These are phyloP conservation scores for Rutilus rutilus DNA, from an alignment of 2,113 vertebrate species.

Conservation along the genomic window DNA sequence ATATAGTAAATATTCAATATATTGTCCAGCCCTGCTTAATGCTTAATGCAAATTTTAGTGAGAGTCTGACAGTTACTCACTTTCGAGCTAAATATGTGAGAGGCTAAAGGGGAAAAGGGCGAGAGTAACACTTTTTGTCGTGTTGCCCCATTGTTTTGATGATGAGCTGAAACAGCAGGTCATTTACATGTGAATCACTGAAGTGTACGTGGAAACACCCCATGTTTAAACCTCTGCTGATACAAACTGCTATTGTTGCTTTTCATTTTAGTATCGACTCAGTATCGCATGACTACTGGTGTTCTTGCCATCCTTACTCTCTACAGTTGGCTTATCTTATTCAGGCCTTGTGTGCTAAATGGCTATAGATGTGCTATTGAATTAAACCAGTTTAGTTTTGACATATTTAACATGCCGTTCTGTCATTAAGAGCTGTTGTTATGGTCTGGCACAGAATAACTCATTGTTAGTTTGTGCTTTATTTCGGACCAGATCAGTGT, in stretches of 20 bases:
- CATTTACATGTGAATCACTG: conserved; percentile 55
- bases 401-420: not conserved
- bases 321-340: not conserved
- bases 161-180: conserved; percentile 4
- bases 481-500: not conserved
- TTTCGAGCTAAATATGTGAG: not conserved
- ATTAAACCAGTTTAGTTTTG: not conserved
- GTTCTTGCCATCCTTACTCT: not conserved
- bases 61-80: not conserved
- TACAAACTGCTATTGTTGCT: not conserved
- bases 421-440: not conserved
- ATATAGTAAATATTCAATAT: not conserved
- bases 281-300: not conserved
- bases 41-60: not conserved
- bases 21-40: not conserved
- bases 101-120: not conserved
- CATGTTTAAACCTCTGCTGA: not conserved
- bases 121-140: not conserved
- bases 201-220: not conserved
- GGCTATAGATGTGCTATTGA: not conserved
- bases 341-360: not conserved
- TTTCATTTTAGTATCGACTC: not conserved
- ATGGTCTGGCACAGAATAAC: not conserved
- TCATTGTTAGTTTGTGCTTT: not conserved
- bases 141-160: conserved; percentile 13